Base-by-base conservation (phyloP, 23 tunicate genomes). In the Trididemnum nubilum region DNA sequence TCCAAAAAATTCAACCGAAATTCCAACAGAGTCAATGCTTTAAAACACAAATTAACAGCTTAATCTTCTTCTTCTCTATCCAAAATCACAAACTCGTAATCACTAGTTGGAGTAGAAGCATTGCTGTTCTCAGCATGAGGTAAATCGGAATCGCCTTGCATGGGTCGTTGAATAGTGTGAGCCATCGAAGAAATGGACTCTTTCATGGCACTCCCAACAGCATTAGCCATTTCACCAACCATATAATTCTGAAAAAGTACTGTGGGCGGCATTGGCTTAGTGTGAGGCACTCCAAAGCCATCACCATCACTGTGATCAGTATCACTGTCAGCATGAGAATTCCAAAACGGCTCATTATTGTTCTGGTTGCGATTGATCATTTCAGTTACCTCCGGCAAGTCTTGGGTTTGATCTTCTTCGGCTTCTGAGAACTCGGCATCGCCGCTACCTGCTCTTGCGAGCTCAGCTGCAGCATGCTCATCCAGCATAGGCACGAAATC, bases 381-480 rank as follows among this genome's bases (percentile, higher is more conserved):
- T 25, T 65, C 57, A 29, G 85, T 54, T 73, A 90, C 72, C 28
- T 70, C 28, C 1, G 97, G 90, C 0, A 90, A 22, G 5, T 86
- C 38, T 54, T 81, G 91, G 5, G 76, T 54, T 12, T 76, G 58
- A 36, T 79, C 89, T 76, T 86, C 97, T 4, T 92, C 97, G 30
- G 81, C 76, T 64, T 92, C 97, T 18, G 97, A 91, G 21, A 76
- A 34, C 38, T 87, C 86, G 29, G 81, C 51, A 31, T 87, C 88
- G 30, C 83, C 97, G 0, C 78, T 64, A 35, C 78, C 29, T 4
- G 97, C 97, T 72, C 84, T 76, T 9, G 97, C 92, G 27, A 92
- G 75, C 24, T 85, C 89, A 18, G 90, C 84, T 7, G 82, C 82
- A 35, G 88, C 83, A 18, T 75, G 36, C 15, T 90, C 97, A 86